Percentiles rank a stretch among this genome's conserved stretches.
Conservation (phyloP, 2,888 invertebrate genomes). For the Laothoe populi region DNA sequence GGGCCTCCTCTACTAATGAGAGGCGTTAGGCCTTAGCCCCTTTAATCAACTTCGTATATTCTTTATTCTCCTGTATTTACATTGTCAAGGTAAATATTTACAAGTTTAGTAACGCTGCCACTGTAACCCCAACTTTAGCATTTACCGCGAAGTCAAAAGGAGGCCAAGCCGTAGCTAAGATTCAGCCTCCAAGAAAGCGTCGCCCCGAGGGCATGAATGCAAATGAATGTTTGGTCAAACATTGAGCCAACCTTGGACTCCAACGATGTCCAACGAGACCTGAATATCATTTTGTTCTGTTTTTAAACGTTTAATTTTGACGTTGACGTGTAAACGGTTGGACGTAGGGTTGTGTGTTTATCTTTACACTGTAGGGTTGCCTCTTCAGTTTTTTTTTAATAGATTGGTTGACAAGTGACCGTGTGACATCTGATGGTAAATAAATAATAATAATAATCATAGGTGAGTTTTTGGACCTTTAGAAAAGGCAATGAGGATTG, state of each 20-base stretch:
- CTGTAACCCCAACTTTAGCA: slow-evolving; percentile 39
- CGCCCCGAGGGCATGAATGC: slow-evolving; percentile 48
- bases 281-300: background rate
- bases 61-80: no score
- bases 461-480: no score
- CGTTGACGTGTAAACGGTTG: background rate
- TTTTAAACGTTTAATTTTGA: background rate
- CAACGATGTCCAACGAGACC: background rate
- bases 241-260: background rate
- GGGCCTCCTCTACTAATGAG: no score
- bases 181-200: slow-evolving; percentile 51
- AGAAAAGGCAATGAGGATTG: no score
- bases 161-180: slow-evolving; percentile 44
- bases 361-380: no score
- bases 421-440: no score
- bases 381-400: no score
- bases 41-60: no score
- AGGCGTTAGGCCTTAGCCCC: no score
- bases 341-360: background rate
- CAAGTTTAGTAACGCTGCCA: slow-evolving; percentile 30
- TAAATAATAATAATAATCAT: no score
- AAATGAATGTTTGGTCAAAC: slow-evolving; percentile 46
- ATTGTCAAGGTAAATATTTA: no score
- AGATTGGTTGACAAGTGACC: no score
- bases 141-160: slow-evolving; percentile 54